Base-by-base conservation (phyloP, 2,113 vertebrate genomes). In the Larimichthys crocea region DNA sequence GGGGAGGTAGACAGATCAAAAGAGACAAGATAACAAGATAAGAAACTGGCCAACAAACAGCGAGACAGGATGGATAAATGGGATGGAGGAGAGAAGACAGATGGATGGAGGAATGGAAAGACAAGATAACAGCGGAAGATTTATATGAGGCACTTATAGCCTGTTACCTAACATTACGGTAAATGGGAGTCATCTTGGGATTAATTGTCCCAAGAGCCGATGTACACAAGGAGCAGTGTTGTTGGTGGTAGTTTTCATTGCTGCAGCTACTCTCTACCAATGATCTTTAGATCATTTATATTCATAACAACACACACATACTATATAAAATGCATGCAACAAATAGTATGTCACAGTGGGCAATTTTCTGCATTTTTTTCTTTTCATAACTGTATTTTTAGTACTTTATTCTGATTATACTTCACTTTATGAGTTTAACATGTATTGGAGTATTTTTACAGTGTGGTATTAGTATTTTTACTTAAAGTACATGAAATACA, bases 61-160 rank as follows among this genome's bases (percentile, higher is more conserved):
- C 3, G 9, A 62, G 59, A 55, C 24, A 14, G 75, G 71, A 82
- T 61, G 83, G 70, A 79, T 17, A 64, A 70, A 77, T 60, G 48
- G 52, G 52, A 49, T 5, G 16, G 66, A 55, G 20, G 49, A 48
- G 65, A 42, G 10, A 66, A 63, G 48, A 74, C 49, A 65, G 63
- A 29, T 35, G 52, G 72, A 73, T 55, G n/a, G 61, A 66, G 60
- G 80, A 79, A 79, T 70, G 76, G 82, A 84, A 60, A 48, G 60
- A 61, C 57, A 53, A 77, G 84, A 88, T 92, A 91, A 93, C 87
- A 82, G 88, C 69, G 48, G 22, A 48, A 24, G 73, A 87, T 74
- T 84, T 74, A 87, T 86, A 69, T 59, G 42, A 76, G 75, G 79
- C 70, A 52, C 79, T 85, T 80, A 83, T 81, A 66, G 29, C 52